phyloP scores from a whole-genome alignment of 2,888 invertebrate species.

The Cheilosia vulpina region DNA sequence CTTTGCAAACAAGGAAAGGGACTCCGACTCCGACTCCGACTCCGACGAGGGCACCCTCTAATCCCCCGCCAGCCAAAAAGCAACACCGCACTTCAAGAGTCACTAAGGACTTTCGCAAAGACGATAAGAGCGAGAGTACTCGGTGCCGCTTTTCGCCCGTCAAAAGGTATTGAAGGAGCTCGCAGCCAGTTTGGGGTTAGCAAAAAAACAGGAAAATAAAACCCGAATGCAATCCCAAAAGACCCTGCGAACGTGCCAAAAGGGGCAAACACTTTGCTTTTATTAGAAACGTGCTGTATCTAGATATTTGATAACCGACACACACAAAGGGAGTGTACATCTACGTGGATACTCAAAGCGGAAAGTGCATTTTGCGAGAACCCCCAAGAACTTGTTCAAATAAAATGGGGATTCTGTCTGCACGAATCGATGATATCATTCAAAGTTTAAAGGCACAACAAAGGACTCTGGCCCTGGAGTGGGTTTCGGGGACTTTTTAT shows the following conservation, averaged over 20 bases:
- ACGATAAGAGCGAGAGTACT: slow-evolving; percentile 42
- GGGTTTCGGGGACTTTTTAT: slow-evolving; percentile 22
- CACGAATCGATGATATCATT: slow-evolving; percentile 23
- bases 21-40: not conserved
- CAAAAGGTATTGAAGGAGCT: slow-evolving; percentile 66
- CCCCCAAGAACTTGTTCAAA: slow-evolving; percentile 54
- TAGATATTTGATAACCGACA: slow-evolving; percentile 72
- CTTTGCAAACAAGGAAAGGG: slow-evolving; percentile 61
- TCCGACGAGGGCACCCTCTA: slow-evolving; percentile 45
- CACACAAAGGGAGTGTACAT: slow-evolving; percentile 16
- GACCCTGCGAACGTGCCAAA: slow-evolving; percentile 70
- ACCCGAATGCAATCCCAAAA: slow-evolving; percentile 64
- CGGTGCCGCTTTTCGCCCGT: slow-evolving; percentile 42
- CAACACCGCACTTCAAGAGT: slow-evolving; percentile 42
- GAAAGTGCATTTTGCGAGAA: slow-evolving; percentile 59
- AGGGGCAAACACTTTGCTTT: slow-evolving; percentile 72
- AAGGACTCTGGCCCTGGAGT: slow-evolving; percentile 3
- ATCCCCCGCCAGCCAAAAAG: slow-evolving; percentile 39
- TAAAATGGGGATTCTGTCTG: slow-evolving; percentile 27
- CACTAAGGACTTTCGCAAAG: slow-evolving; percentile 40
- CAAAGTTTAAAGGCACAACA: slow-evolving; percentile 17
- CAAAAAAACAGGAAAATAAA: not conserved
- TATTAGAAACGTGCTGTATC: slow-evolving; percentile 75
- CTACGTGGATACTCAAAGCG: slow-evolving; percentile 6
- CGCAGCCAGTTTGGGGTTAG: not conserved